Percentiles rank a stretch among this genome's conserved stretches.
Conservation (phyloP, 2,888 invertebrate species). For the Drosophila subquinaria region DNA sequence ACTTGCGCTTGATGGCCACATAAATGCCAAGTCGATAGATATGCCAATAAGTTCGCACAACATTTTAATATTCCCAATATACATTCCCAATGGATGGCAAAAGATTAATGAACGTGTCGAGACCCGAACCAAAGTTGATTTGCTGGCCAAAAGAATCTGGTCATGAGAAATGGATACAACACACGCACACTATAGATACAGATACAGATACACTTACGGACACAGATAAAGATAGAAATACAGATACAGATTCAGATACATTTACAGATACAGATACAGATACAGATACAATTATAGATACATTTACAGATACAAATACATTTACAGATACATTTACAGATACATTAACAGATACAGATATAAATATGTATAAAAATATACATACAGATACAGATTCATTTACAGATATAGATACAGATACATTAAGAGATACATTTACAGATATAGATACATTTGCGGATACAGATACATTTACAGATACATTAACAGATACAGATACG, state of each 20-base stretch:
- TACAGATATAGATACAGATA: constrained; percentile 22
- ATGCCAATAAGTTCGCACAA: constrained; percentile 57
- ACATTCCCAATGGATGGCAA: constrained; percentile 40
- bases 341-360: too few relatives aligned
- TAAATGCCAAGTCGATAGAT: constrained; percentile 15
- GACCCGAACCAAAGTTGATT: constrained; percentile 45
- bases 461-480: too few relatives aligned
- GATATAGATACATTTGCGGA: too few relatives aligned
- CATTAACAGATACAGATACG: neutral
- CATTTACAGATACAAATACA: too few relatives aligned
- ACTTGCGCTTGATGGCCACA: constrained; percentile 18
- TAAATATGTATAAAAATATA: too few relatives aligned
- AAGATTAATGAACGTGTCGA: constrained; percentile 69
- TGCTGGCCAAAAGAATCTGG: constrained; percentile 27
- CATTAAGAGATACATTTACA: constrained; percentile 17
- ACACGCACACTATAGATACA: constrained; percentile 14
- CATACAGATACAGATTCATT: too few relatives aligned
- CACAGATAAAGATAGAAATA: constrained; percentile 25
- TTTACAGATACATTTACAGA: too few relatives aligned
- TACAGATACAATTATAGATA: too few relatives aligned
- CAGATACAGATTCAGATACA: constrained; percentile 28
- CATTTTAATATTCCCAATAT: constrained; percentile 47
- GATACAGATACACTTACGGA: constrained; percentile 18
- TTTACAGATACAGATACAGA: neutral
- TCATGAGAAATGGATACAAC: constrained; percentile 56